phyloP scores from a whole-genome alignment of 2,113 vertebrate species.

The human region DNA sequence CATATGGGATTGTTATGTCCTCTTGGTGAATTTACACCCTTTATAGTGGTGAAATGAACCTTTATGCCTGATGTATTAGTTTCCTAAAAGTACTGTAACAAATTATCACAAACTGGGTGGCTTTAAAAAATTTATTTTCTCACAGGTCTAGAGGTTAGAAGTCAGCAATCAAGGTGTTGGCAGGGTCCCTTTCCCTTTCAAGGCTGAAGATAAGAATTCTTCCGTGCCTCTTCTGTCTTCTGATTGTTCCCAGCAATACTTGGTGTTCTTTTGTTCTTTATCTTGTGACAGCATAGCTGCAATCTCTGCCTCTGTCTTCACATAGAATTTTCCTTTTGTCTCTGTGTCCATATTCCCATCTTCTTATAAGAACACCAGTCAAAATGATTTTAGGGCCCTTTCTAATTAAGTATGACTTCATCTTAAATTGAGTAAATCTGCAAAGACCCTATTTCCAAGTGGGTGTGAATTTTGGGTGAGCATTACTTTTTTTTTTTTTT shows the following conservation, averaged over 20 bases:
- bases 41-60: neutral
- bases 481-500: neutral
- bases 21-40: neutral
- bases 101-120: too few relatives aligned
- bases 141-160: too few relatives aligned
- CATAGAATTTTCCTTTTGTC: too few relatives aligned
- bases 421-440: neutral
- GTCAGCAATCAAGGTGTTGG: neutral
- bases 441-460: neutral
- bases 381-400: neutral
- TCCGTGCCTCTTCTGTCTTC: too few relatives aligned
- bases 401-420: neutral
- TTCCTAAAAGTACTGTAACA: too few relatives aligned
- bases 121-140: too few relatives aligned
- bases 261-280: too few relatives aligned
- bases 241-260: too few relatives aligned
- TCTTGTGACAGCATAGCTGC: too few relatives aligned
- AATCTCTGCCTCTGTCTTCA: too few relatives aligned
- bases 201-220: neutral
- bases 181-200: neutral
- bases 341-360: too few relatives aligned
- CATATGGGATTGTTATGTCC: neutral
- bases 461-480: neutral
- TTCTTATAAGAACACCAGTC: too few relatives aligned
- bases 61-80: neutral